Conservation (phyloP, 92 coral and sea anemone genomes). For the Porites rus region DNA sequence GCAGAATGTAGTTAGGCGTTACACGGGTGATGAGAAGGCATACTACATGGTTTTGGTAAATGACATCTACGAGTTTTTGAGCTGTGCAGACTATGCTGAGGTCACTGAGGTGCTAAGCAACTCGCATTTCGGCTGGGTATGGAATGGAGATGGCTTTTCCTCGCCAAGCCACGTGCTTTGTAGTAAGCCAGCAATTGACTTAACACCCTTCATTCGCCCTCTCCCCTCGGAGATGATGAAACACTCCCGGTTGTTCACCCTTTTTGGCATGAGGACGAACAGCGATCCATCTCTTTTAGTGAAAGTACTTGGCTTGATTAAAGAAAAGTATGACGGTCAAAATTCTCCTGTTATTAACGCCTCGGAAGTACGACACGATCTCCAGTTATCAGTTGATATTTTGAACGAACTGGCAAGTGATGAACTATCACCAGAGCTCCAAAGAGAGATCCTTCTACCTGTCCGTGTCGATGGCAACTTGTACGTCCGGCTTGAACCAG, state of each 20-base stretch:
- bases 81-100: neutral
- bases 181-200: slow-evolving; percentile 38
- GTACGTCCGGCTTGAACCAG: slow-evolving; percentile 55
- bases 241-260: slow-evolving; percentile 24
- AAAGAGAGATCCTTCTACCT: slow-evolving; percentile 58
- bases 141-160: slow-evolving; percentile 80
- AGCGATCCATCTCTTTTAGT: slow-evolving; percentile 33
- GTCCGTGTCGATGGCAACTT: slow-evolving; percentile 35
- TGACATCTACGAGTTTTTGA: slow-evolving; percentile 51
- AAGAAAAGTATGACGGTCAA: slow-evolving; percentile 36
- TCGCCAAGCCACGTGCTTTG: slow-evolving; percentile 51
- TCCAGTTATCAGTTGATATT: slow-evolving; percentile 52
- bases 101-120: no score
- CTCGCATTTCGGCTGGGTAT: slow-evolving; percentile 50
- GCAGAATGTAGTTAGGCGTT: slow-evolving; percentile 27
- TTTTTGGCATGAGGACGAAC: slow-evolving; percentile 60
- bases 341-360: neutral
- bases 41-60: slow-evolving; percentile 35
- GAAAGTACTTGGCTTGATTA: slow-evolving; percentile 6
- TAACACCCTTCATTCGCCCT: slow-evolving; percentile 59
- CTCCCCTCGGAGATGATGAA: slow-evolving; percentile 58
- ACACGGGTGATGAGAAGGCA: slow-evolving; percentile 46
- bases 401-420: slow-evolving; percentile 47
- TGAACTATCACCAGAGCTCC: slow-evolving; percentile 13
- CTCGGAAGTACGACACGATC: slow-evolving; percentile 52